These are phyloP conservation scores for Apotomis capreana DNA, from an alignment of 2,888 invertebrate genomes.

Conservation along the genomic window DNA sequence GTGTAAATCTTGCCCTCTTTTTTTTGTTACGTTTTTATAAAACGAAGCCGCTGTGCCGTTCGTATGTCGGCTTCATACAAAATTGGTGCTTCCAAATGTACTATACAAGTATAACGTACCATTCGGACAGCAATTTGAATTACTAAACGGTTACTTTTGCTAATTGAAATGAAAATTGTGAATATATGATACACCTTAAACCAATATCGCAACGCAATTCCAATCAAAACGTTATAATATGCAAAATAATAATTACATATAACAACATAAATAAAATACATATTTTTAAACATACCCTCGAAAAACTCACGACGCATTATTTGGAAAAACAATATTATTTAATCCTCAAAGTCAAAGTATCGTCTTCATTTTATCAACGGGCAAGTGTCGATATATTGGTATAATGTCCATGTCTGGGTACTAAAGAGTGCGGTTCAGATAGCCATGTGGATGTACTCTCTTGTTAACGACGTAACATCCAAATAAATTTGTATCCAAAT, in stretches of 20 bases:
- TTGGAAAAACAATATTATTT: slow-evolving; percentile 74
- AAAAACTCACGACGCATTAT: slow-evolving; percentile 49
- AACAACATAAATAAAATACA: slow-evolving; percentile 65
- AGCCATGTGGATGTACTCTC: slow-evolving; percentile 78
- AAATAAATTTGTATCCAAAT: slow-evolving; percentile 84
- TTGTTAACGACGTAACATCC: slow-evolving; percentile 82
- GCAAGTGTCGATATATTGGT: slow-evolving; percentile 80
- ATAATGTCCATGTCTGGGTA: slow-evolving; percentile 75
- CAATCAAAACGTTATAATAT: slow-evolving; percentile 55
- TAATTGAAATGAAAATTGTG: slow-evolving; percentile 4
- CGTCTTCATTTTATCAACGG: slow-evolving; percentile 81
- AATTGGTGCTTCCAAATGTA: not conserved
- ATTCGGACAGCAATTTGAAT: not conserved
- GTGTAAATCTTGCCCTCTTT: too few relatives aligned
- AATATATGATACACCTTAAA: not conserved
- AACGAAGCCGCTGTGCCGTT: not conserved
- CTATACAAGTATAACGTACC: not conserved
- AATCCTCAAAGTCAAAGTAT: slow-evolving; percentile 70
- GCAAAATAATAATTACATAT: slow-evolving; percentile 59
- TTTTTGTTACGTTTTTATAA: not conserved
- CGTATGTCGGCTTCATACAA: not conserved
- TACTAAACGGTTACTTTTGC: slow-evolving; percentile 3
- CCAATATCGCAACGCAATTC: slow-evolving; percentile 1
- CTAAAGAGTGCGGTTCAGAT: slow-evolving; percentile 78
- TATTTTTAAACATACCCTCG: slow-evolving; percentile 64